These are phyloP conservation scores for Lophura nycthemera DNA, from an alignment of 2,113 vertebrate genomes.

Conservation along the genomic window DNA sequence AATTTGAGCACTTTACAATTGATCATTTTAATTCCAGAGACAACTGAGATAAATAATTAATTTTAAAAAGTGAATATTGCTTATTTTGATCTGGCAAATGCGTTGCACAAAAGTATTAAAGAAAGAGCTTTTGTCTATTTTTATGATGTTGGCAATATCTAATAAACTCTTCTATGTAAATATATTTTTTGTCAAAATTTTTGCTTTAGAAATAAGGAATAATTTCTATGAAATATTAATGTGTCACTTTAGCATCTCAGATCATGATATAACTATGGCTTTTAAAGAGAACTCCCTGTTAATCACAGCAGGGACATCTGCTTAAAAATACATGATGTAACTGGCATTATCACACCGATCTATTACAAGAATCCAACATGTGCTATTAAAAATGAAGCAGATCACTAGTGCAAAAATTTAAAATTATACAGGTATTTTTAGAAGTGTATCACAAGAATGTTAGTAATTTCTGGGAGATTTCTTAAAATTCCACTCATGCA, in stretches of 20 bases:
- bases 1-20: background rate
- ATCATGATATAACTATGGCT: background rate
- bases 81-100: background rate
- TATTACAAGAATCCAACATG: background rate
- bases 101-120: background rate
- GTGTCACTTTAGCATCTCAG: background rate
- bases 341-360: background rate
- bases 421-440: background rate
- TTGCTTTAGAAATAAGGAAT: background rate
- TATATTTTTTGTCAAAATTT: background rate
- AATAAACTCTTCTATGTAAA: background rate
- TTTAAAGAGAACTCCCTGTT: background rate
- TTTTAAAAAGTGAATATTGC: background rate
- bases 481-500: background rate
- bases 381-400: background rate
- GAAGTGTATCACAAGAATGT: background rate
- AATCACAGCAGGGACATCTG: background rate
- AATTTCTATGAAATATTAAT: background rate
- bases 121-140: background rate
- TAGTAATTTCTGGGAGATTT: background rate
- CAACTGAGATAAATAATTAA: conserved; percentile 1
- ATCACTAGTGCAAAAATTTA: background rate
- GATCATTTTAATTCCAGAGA: conserved; percentile 7
- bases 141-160: background rate
- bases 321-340: conserved; percentile 31